Evolutionary conservation across 2,888 invertebrate genomes (phyloP), one percentile per base, ranked within the genome.

Genomic region (Ariolimax columbianus): DNA sequence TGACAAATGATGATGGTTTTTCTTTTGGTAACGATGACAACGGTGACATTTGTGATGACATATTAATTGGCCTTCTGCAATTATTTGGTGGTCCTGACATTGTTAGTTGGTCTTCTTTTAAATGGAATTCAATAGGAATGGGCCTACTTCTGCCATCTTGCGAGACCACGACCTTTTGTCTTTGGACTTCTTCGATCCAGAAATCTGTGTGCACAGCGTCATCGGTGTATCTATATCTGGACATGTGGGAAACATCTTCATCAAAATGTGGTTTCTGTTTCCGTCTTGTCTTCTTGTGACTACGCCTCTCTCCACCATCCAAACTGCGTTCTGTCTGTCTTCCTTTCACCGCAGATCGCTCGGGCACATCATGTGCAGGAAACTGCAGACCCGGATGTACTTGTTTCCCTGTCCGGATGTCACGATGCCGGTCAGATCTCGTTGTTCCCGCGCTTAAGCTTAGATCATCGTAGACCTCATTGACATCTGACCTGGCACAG

Each of bases 71-170:
- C 40, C 83, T 47, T 59, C 38, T 63, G 43, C 17, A 30, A 17
- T 59, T 47, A 43, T n/a, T 7, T 26, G 33, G 26, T 68, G 77
- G 68, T 83, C 66, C 77, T 43, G 66, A 36, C 38, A n/a, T 33
- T 1, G 36, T n/a, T 19, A 40, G 43, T 63, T 82, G 82, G 75
- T 82, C 75, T 80, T 80, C 68, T 68, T 40, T 80, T 47, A 80
- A 68, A 51, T 68, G 66, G 33, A 80, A 68, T 40, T 82, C 82
- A 26, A 73, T 72, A 33, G 59, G 82, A 73, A 82, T 63, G 19
- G 75, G 59, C n/a, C 43, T 38, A 7, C 40, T 55, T 36, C 17
- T 43, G 19, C 51, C 43, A 14, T 55, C 38, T 11, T 43, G 43
- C 23, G 33, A 23, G 51, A 23, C 51, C 51, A 40, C 17, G 17